These are phyloP conservation scores for Rhabdornis inornatus DNA, from an alignment of 2,113 vertebrate species.

Conservation along the genomic window DNA sequence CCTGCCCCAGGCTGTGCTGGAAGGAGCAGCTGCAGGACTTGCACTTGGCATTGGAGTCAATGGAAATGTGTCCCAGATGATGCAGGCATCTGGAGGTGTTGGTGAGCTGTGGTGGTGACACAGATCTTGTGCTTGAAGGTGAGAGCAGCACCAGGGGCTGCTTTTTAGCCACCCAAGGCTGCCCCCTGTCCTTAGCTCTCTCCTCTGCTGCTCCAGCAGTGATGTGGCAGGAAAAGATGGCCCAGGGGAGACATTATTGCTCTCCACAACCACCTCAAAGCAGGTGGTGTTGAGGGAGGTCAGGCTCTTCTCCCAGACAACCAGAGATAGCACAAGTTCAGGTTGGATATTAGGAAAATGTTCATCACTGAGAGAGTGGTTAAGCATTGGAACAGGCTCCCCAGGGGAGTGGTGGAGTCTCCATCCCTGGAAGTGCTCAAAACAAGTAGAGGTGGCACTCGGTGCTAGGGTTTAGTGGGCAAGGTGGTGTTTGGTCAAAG, in stretches of 20 bases:
- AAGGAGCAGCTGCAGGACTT: neutral
- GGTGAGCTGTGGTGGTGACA: neutral
- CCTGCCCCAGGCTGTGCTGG: neutral
- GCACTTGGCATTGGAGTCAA: accelerated
- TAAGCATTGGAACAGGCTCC: neutral
- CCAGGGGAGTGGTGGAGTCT: neutral
- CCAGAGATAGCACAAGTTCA: neutral
- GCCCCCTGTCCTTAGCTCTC: neutral
- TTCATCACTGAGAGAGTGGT: neutral
- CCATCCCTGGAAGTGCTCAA: neutral
- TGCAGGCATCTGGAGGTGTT: neutral
- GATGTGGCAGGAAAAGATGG: neutral
- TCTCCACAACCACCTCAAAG: neutral
- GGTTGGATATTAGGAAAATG: neutral
- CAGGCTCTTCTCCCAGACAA: neutral
- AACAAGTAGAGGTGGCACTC: neutral
- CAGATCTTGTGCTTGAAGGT: neutral
- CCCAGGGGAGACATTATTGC: neutral
- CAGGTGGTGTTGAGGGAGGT: neutral
- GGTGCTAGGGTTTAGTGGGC: neutral
- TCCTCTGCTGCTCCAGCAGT: neutral
- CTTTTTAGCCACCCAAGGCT: neutral
- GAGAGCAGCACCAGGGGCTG: neutral
- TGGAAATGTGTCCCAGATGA: neutral
- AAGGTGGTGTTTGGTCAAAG: neutral